A percentile compares a stretch with the other conserved stretches of the same genome.
Evolutionary conservation across 1,140 invertebrate species (phyloP).

Genomic region (Diuraphis noxia): DNA sequence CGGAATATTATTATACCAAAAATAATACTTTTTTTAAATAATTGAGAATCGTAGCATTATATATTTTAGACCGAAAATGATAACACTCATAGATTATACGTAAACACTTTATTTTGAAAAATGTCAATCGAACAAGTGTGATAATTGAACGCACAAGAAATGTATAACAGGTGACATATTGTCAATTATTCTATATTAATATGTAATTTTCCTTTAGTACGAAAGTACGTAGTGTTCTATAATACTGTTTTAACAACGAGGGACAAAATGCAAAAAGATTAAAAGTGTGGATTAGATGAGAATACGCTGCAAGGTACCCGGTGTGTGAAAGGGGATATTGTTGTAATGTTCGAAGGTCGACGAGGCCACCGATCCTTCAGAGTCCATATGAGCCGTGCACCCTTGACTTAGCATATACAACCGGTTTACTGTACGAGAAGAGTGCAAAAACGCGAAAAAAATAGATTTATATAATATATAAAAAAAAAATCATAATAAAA

Average conservation of each 20-base stretch:
- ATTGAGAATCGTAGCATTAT: not conserved
- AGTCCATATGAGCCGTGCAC: slow-evolving; percentile 28
- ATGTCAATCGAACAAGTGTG: not conserved
- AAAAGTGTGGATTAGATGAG: not conserved
- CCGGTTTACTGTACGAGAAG: slow-evolving; percentile 9
- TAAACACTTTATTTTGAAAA: not conserved
- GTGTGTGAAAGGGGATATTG: slow-evolving; percentile 40
- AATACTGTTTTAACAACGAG: not conserved
- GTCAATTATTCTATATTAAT: not conserved
- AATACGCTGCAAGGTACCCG: not conserved
- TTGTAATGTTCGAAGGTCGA: slow-evolving; percentile 19
- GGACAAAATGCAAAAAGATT: not conserved
- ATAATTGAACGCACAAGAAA: not conserved
- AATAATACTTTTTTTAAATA: not conserved
- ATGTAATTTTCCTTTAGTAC: not conserved
- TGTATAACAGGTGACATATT: not conserved
- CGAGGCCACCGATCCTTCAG: slow-evolving; percentile 43
- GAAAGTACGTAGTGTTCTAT: not conserved
- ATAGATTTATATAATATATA: not conserved
- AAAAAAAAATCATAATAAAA: not conserved
- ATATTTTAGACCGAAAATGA: slow-evolving; percentile 6
- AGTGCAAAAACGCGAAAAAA: not conserved
- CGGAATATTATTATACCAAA: not conserved
- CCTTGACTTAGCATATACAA: slow-evolving; percentile 41
- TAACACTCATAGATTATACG: not conserved